A percentile compares a stretch with the other conserved stretches of the same genome.
Conservation (phyloP, 2,113 vertebrate genomes). For the Lophius piscatorius region DNA sequence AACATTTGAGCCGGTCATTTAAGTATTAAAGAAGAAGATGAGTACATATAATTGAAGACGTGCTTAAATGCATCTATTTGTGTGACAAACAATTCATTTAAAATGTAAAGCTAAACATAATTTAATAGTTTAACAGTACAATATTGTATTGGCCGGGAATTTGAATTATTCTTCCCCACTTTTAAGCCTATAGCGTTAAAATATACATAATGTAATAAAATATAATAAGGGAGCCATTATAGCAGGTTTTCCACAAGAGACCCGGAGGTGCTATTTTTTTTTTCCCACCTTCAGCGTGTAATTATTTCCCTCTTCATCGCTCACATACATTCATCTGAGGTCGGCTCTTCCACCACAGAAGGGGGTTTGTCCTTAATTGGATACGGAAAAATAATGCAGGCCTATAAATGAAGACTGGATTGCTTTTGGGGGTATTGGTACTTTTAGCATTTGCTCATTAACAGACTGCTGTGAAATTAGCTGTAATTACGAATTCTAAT, state of each 20-base stretch:
- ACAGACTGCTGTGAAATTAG: slow-evolving; percentile 44
- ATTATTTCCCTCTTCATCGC: slow-evolving; percentile 26
- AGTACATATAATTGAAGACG: too few species aligned
- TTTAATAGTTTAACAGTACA: too few species aligned
- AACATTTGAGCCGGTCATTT: too few species aligned
- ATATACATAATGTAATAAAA: slow-evolving; percentile 15
- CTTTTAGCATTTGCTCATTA: slow-evolving; percentile 33
- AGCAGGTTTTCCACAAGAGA: slow-evolving; percentile 3
- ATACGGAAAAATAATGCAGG: slow-evolving; percentile 29
- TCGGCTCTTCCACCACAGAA: slow-evolving; percentile 25
- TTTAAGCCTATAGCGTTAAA: slow-evolving; percentile 24
- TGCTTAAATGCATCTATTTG: too few species aligned
- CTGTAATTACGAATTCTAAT: slow-evolving; percentile 20
- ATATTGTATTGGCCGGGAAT: slow-evolving; percentile 3
- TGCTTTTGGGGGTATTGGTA: slow-evolving; percentile 35
- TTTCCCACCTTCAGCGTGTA: slow-evolving; percentile 32
- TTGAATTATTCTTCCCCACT: background rate
- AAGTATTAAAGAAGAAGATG: too few species aligned
- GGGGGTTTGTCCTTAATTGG: slow-evolving; percentile 63
- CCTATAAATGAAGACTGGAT: slow-evolving; percentile 23
- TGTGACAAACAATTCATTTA: too few species aligned
- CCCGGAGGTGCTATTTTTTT: slow-evolving; percentile 24
- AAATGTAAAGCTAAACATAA: too few species aligned
- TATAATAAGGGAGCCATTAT: background rate
- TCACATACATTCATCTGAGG: slow-evolving; percentile 8